phyloP scores from a whole-genome alignment of 2,797 vertebrate genomes.

The Pantherophis vulpinus region DNA sequence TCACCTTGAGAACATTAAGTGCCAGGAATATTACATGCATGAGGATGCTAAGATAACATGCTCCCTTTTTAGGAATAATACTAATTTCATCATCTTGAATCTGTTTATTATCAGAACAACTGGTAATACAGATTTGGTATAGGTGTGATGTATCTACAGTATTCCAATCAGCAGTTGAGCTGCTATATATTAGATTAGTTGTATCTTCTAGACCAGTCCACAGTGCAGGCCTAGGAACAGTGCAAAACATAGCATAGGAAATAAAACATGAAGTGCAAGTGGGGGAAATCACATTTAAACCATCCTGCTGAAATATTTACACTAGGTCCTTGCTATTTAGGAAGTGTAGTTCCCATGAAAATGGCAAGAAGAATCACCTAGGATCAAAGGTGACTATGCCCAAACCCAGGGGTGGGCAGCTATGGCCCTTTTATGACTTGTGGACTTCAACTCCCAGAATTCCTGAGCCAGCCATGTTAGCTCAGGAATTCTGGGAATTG shows the following conservation, averaged over 20 bases:
- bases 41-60: neutral
- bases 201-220: neutral
- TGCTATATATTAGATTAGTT: neutral
- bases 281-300: neutral
- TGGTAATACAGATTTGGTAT: neutral
- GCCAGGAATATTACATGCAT: neutral
- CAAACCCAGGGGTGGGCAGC: neutral
- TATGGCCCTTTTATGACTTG: no score
- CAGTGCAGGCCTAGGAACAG: neutral
- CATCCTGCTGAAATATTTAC: neutral
- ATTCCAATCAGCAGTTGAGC: neutral
- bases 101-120: neutral
- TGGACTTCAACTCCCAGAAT: no score
- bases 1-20: neutral
- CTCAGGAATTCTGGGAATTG: no score
- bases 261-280: neutral
- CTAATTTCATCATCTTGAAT: neutral
- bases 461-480: no score
- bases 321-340: neutral
- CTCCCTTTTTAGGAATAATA: neutral
- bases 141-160: neutral
- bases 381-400: constrained; percentile 3
- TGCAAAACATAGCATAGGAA: neutral
- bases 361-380: neutral
- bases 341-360: neutral